Conservation (phyloP, 2,888 invertebrate species). For the Parnassius orleans region DNA sequence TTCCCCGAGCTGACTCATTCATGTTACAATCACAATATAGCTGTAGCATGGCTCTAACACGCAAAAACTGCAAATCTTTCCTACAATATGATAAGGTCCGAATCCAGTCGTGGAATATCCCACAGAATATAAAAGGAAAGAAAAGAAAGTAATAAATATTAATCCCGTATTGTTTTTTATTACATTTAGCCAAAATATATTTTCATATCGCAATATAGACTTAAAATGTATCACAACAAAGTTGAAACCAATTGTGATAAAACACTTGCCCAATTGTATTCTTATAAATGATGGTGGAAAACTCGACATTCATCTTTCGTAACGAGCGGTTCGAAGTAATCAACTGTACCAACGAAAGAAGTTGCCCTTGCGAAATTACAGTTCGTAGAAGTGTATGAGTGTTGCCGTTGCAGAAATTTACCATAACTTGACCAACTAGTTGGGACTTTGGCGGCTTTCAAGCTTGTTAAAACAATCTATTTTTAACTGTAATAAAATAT, state of each 20-base stretch:
- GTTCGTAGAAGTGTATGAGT: background rate
- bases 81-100: too few relatives aligned
- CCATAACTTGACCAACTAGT: background rate
- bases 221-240: background rate
- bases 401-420: background rate
- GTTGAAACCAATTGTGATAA: background rate
- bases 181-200: background rate
- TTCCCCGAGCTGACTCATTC: too few relatives aligned
- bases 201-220: background rate
- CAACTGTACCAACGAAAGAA: background rate
- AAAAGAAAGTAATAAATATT: too few relatives aligned
- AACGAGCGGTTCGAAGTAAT: conserved; percentile 2
- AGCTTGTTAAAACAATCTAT: too few relatives aligned
- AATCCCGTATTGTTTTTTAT: too few relatives aligned
- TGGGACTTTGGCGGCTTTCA: too few relatives aligned
- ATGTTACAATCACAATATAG: too few relatives aligned
- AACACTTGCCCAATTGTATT: background rate
- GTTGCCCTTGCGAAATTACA: background rate
- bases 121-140: too few relatives aligned
- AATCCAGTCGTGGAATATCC: too few relatives aligned
- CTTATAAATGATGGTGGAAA: background rate
- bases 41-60: too few relatives aligned
- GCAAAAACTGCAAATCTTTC: too few relatives aligned
- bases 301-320: conserved; percentile 2
- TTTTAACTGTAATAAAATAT: too few relatives aligned